A percentile compares a stretch with the other conserved stretches of the same genome.
These are phyloP conservation scores for Catonia carolina DNA, from an alignment of 2,888 invertebrate species.

Conservation along the genomic window DNA sequence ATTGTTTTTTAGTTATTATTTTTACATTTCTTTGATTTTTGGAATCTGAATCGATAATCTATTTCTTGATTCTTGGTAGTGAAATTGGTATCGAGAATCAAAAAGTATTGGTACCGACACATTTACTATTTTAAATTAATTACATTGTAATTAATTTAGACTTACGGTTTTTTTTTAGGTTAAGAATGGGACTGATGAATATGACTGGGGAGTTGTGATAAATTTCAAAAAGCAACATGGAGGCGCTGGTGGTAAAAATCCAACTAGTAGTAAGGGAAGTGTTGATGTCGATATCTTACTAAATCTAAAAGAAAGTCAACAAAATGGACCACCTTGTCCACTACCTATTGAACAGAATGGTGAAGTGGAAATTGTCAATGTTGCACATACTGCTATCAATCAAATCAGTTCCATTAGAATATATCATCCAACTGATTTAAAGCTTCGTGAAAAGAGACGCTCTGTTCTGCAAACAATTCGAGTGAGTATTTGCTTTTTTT, in stretches of 20 bases:
- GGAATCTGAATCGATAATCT: too few relatives aligned
- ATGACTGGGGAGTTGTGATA: conserved; percentile 95
- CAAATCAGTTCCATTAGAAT: conserved; percentile 85
- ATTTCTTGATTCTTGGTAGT: too few relatives aligned
- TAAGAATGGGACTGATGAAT: conserved; percentile 75
- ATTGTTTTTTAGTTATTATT: too few relatives aligned
- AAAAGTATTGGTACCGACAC: too few relatives aligned
- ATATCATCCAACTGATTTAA: conserved; percentile 83
- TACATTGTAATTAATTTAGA: too few relatives aligned
- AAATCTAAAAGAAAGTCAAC: conserved; percentile 60
- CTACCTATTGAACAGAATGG: conserved; percentile 64
- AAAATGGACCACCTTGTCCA: conserved; percentile 58
- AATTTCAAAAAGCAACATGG: conserved; percentile 71
- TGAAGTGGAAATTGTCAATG: conserved; percentile 84
- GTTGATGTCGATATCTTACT: conserved; percentile 79
- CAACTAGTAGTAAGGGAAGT: conserved; percentile 51
- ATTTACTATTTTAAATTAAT: too few relatives aligned
- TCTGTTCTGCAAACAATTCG: conserved; percentile 77
- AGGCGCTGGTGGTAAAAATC: conserved; percentile 42
- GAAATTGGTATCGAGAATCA: too few relatives aligned
- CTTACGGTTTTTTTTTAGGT: conserved; percentile 53
- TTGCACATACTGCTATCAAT: conserved; percentile 71
- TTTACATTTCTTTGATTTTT: too few relatives aligned
- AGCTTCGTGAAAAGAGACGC: conserved; percentile 75
- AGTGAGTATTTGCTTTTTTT: conserved; percentile 32